Evolutionary conservation across 92 coral and sea anemone species (phyloP), one percentile per base, ranked within the genome.

Genomic region (Zoanthus sansibaricus): DNA sequence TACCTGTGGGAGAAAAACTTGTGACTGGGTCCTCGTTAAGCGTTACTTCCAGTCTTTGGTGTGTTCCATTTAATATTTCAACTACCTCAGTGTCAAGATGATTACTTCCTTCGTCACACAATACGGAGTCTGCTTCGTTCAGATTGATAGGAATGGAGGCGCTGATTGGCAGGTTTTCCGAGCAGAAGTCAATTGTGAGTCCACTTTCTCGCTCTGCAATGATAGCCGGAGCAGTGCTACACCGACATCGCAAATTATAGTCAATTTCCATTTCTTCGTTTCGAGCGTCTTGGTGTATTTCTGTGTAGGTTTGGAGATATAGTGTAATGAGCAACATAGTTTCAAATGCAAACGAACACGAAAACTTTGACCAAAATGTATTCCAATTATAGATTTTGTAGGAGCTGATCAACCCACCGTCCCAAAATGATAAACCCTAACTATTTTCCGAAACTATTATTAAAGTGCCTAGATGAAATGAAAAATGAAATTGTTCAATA

Each of bases 41-140:
- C 78, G 79, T 91, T 45, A 94, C 94, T 76, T 94, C 94, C 20
- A 94, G 94, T 69, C 93, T 82, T 25, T 82, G 86, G 5, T 76
- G 78, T 33, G 92, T 72, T 72, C 83, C 75, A 25, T 89, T 82
- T 58, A 92, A 83, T 31, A 92, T 92, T 61, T 92, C 89, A 54
- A 82, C 91, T 5, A 92, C 94, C 76, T 94, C 96, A 37, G 30
- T 73, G 61, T 94, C 97, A 12, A 54, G 77, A 15, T 47, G 78
- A 51, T 59, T 59, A 47, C 64, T 59, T 11, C n/a, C 54, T 8
- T 30, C 48, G 32, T 47, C 72, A 74, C 17, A 32, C 47, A 11
- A 46, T 25, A 37, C 31, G 14, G 37, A 5, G 11, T 16, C 12
- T 9, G 72, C 18, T 54, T 44, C 49, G 72, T 59, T 61, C 6